Conservation (phyloP, 1,140 invertebrate genomes). For the Cyphomyrmex costatus region DNA sequence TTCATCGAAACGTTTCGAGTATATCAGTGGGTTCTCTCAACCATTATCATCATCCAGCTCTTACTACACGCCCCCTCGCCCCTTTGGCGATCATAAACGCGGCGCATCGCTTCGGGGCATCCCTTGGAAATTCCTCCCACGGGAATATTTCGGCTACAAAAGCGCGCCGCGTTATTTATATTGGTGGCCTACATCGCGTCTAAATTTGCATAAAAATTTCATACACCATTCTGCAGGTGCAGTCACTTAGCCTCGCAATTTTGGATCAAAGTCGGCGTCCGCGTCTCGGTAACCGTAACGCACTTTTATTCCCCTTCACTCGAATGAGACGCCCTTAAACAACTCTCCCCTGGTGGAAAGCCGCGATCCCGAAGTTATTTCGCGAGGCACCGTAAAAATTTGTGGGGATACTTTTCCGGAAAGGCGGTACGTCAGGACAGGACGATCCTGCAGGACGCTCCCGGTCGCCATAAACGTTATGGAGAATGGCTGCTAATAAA, state of each 20-base stretch:
- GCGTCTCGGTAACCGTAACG: conserved; percentile 50
- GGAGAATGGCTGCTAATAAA: conserved; percentile 71
- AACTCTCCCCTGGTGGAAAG: conserved; percentile 35
- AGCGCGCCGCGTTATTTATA: conserved; percentile 53
- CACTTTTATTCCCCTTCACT: conserved; percentile 21
- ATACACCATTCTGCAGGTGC: conserved; percentile 55
- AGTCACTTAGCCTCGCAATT: conserved; percentile 67
- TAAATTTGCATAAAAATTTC: conserved; percentile 68
- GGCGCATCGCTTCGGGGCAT: conserved; percentile 30
- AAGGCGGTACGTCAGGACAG: conserved; percentile 54
- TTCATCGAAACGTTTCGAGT: conserved; percentile 22
- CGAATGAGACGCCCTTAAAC: conserved; percentile 59
- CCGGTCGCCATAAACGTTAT: conserved; percentile 66
- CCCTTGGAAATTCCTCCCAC: conserved; percentile 9
- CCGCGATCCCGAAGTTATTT: conserved; percentile 54
- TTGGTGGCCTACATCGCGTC: conserved; percentile 51
- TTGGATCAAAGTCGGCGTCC: conserved; percentile 64
- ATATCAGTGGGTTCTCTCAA: conserved; percentile 24
- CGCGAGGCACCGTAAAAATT: conserved; percentile 72
- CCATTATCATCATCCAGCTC: conserved; percentile 51
- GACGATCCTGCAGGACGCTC: conserved; percentile 58
- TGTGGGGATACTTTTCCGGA: conserved; percentile 63
- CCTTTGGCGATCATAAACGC: conserved; percentile 52
- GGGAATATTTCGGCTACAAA: conserved; percentile 44
- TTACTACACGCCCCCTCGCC: conserved; percentile 1